Evolutionary conservation across 37 sponge, comb jelly and placozoan genomes (phyloP).

Genomic region (Chondrosia reniformis): DNA sequence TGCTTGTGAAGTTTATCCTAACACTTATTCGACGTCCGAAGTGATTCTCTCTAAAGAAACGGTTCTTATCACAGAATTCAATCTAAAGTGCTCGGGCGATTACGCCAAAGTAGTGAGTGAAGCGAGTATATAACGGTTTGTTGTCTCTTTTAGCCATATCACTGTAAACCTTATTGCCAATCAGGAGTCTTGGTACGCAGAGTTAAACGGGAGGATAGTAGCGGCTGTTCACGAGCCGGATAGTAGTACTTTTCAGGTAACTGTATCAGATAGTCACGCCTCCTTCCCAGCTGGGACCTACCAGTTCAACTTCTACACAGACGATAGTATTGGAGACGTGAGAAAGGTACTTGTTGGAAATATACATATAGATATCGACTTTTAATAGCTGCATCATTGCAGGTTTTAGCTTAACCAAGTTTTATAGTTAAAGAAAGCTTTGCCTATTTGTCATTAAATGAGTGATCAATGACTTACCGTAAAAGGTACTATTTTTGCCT

Average conservation of each 20-base stretch:
- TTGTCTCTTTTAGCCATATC: too few species aligned
- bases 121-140: background rate
- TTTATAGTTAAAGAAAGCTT: background rate
- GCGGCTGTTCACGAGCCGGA: constrained; percentile 37
- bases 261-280: background rate
- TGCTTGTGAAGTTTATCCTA: background rate
- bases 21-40: constrained; percentile 60
- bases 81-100: constrained; percentile 31
- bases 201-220: constrained; percentile 20
- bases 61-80: constrained; percentile 45
- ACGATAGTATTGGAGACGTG: constrained; percentile 44
- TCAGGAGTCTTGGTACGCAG: constrained; percentile 30
- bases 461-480: background rate
- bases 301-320: constrained; percentile 62
- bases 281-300: constrained; percentile 27
- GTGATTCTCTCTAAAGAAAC: constrained; percentile 44
- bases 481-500: background rate
- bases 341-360: constrained; percentile 50
- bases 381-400: background rate
- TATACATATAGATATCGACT: background rate
- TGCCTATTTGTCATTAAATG: background rate
- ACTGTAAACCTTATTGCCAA: too few species aligned
- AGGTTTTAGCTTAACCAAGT: background rate
- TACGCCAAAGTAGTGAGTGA: background rate
- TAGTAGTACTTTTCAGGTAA: constrained; percentile 61